Percentiles rank a stretch among this genome's conserved stretches.
Conservation (phyloP, 1,140 invertebrate genomes). For the Hylyphantes graminicola region DNA sequence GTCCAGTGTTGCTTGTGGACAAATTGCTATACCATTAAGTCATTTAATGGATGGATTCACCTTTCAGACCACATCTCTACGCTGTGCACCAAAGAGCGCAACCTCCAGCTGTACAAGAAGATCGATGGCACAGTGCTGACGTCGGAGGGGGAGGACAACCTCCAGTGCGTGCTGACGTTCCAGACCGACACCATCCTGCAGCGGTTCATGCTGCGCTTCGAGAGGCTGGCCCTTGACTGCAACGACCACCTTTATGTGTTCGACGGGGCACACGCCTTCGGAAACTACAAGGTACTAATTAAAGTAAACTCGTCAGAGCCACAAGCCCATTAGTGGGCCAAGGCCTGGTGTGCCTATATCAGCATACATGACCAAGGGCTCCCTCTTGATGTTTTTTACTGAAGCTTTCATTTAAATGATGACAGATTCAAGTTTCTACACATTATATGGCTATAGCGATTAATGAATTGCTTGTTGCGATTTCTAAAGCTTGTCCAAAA, state of each 20-base stretch:
- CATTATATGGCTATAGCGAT: too few species aligned
- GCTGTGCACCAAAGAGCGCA: constrained; percentile 62
- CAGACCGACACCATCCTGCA: constrained; percentile 93
- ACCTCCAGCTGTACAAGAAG: constrained; percentile 79
- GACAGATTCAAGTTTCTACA: too few species aligned
- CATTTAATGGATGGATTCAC: neutral
- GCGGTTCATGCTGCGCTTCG: constrained; percentile 85
- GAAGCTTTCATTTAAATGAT: too few species aligned
- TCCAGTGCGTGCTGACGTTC: constrained; percentile 91
- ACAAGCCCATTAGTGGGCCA: too few species aligned
- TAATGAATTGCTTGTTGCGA: too few species aligned
- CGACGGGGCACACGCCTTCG: constrained; percentile 89
- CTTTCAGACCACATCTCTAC: constrained; percentile 65
- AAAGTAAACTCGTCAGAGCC: too few species aligned
- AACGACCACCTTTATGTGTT: constrained; percentile 95
- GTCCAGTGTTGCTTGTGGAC: too few species aligned
- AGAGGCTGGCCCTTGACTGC: constrained; percentile 83
- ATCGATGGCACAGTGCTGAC: constrained; percentile 89
- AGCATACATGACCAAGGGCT: too few species aligned
- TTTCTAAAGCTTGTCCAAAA: too few species aligned
- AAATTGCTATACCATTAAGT: too few species aligned
- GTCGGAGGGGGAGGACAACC: constrained; percentile 87
- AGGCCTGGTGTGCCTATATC: too few species aligned
- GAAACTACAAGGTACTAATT: constrained; percentile 81
- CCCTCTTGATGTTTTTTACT: too few species aligned